These are phyloP conservation scores for Drepanosiphum platanoidis DNA, from an alignment of 2,888 invertebrate species.

Conservation along the genomic window DNA sequence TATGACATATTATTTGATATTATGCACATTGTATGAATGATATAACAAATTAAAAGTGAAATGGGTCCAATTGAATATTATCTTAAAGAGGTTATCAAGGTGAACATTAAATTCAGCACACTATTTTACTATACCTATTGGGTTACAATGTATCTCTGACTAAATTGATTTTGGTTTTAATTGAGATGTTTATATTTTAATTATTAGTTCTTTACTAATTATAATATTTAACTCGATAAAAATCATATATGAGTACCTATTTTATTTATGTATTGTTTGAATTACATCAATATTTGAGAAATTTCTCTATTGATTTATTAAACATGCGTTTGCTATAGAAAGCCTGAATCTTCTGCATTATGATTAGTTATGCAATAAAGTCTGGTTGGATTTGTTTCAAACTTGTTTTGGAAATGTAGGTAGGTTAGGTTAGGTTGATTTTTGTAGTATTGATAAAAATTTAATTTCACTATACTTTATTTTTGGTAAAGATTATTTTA, in stretches of 20 bases:
- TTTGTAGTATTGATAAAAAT: background rate
- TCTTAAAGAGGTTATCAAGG: conserved; percentile 11
- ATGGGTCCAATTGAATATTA: conserved; percentile 13
- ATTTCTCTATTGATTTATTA: conserved; percentile 37
- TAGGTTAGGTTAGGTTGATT: background rate
- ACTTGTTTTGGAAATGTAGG: conserved; percentile 44
- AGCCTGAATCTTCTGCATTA: conserved; percentile 33
- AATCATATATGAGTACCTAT: background rate
- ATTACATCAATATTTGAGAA: background rate
- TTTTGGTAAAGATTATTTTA: background rate
- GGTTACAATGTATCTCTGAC: background rate
- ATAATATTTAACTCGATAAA: too few relatives aligned
- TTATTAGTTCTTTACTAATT: background rate
- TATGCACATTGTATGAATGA: background rate
- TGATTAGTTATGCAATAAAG: conserved; percentile 24
- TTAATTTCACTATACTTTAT: background rate
- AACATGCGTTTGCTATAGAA: conserved; percentile 33
- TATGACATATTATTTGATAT: background rate
- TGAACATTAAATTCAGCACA: background rate
- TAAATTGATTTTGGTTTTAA: conserved; percentile 24
- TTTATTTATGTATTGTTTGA: background rate
- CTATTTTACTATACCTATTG: background rate
- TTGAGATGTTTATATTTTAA: background rate
- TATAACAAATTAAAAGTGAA: conserved; percentile 9
- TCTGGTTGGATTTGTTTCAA: conserved; percentile 29